A percentile compares a stretch with the other conserved stretches of the same genome.
Conservation (phyloP, 2,888 invertebrate genomes). For the Apeira syringaria region DNA sequence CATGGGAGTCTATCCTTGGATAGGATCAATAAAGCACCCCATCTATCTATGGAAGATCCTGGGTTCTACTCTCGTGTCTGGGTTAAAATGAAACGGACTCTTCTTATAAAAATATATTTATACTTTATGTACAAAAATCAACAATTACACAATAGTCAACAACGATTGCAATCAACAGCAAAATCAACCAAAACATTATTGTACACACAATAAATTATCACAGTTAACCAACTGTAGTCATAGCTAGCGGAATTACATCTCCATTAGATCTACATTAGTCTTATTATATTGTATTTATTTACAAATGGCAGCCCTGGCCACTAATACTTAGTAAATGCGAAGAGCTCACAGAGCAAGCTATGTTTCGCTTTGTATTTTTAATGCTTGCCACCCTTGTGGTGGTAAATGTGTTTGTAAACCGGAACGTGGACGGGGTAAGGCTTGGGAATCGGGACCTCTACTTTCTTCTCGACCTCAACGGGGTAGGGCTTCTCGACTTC, state of each 20-base stretch:
- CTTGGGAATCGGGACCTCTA: constrained; percentile 87
- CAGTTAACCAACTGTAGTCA: constrained; percentile 64
- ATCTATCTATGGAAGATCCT: too few species aligned
- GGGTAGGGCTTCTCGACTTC: constrained; percentile 90
- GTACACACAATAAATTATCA: constrained; percentile 81
- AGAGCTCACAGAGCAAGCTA: constrained; percentile 51
- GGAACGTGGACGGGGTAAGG: constrained; percentile 90
- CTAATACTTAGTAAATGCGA: constrained; percentile 20
- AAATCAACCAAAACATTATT: constrained; percentile 55
- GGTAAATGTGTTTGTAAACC: constrained; percentile 89
- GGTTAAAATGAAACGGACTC: not conserved
- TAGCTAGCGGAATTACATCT: constrained; percentile 58
- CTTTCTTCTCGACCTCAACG: constrained; percentile 89
- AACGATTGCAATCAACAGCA: constrained; percentile 70
- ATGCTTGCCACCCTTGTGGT: constrained; percentile 83
- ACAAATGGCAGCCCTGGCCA: constrained; percentile 52
- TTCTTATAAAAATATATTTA: constrained; percentile 6
- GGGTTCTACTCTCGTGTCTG: too few species aligned
- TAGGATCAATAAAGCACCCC: too few species aligned
- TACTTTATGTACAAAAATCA: constrained; percentile 50
- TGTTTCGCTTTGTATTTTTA: constrained; percentile 47
- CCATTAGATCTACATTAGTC: constrained; percentile 62
- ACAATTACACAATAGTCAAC: constrained; percentile 81
- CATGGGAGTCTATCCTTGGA: too few species aligned
- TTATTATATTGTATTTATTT: constrained; percentile 50